Percentiles rank a stretch among this genome's conserved stretches.
Conservation (phyloP, 1,140 invertebrate genomes). For the Chlorops oryzae region DNA sequence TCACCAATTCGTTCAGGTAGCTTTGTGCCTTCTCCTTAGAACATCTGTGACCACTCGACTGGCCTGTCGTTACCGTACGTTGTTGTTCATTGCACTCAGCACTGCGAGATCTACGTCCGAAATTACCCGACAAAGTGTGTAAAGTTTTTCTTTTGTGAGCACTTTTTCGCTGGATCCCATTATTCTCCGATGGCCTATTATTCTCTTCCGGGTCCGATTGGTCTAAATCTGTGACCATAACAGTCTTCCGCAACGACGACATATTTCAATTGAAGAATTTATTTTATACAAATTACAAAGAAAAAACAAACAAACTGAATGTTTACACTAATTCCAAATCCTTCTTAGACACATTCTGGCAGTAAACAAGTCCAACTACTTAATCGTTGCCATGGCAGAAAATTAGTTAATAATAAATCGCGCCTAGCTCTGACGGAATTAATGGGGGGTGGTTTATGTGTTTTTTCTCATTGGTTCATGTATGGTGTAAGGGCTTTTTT, state of each 20-base stretch:
- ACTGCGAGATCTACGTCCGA: conserved; percentile 33
- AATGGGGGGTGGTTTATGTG: too few relatives aligned
- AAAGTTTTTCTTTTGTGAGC: conserved; percentile 25
- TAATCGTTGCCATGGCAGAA: too few relatives aligned
- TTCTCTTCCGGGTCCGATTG: conserved; percentile 23
- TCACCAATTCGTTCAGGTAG: conserved; percentile 33
- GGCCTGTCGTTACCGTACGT: conserved; percentile 6
- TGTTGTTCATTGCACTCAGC: conserved; percentile 24
- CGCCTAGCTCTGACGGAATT: too few relatives aligned
- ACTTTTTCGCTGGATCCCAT: not conserved
- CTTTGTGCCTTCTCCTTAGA: conserved; percentile 18
- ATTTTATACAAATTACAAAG: too few relatives aligned
- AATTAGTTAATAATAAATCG: too few relatives aligned
- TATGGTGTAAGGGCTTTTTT: too few relatives aligned
- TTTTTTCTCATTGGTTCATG: too few relatives aligned
- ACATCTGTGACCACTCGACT: conserved; percentile 14
- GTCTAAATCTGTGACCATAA: conserved; percentile 39
- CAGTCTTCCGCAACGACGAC: conserved; percentile 4
- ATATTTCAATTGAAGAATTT: too few relatives aligned
- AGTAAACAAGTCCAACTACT: too few relatives aligned
- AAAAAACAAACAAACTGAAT: too few relatives aligned
- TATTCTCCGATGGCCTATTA: not conserved
- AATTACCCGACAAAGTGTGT: conserved; percentile 39
- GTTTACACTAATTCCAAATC: too few relatives aligned
- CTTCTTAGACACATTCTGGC: too few relatives aligned